Base-by-base conservation (phyloP, 53 echinoderm and acorn worm genomes). In the Actinopyga echinites region DNA sequence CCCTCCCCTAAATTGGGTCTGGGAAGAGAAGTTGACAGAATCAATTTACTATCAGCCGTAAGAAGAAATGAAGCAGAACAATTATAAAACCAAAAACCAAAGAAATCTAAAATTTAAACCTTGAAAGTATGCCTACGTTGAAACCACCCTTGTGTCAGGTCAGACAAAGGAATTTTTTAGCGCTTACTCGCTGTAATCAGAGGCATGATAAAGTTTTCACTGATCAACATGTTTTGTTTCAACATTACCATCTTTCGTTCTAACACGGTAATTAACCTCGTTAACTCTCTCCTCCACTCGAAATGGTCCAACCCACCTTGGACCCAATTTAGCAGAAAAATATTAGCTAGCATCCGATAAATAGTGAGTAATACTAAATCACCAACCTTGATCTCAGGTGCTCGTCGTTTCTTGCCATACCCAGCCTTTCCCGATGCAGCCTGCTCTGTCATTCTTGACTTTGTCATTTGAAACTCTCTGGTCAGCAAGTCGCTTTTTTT, bases 311-410 rank as follows among this genome's bases (percentile, higher is more conserved):
- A 30, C 15, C 88, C 88, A 88, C 36, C 56, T 83, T 0, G 88
- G 88, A 24, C 83, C 83, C n/a, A 88, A 75, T 44, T 88, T 88
- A 4, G 88, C 83, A 0, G 79, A 53, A 75, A 88, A 88, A 56
- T 83, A 56, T 40, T 62, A 83, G 17, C 65, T 83, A 4, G 79
- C 88, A 64, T 75, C 65, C 4, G 88, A 88, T 26, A 77, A 35
- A 20, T 75, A 83, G 42, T 65, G 81, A 24, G 88, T 88, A 83
- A 49, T 5, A 88, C 88, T 15, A 22, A 28, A 54, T 75, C 79
- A 54, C 83, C 84, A 62, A 56, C 65, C 17, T 62, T 64, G 21
- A 75, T 35, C 20, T 49, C 53, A 7, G 42, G 60, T n/a, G 22
- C 21, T 33, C 83, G 73, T 31, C 88, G 71, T 1, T 37, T 42